phyloP scores from a whole-genome alignment of 2,113 vertebrate genomes.

The Malurus cyaneus region DNA sequence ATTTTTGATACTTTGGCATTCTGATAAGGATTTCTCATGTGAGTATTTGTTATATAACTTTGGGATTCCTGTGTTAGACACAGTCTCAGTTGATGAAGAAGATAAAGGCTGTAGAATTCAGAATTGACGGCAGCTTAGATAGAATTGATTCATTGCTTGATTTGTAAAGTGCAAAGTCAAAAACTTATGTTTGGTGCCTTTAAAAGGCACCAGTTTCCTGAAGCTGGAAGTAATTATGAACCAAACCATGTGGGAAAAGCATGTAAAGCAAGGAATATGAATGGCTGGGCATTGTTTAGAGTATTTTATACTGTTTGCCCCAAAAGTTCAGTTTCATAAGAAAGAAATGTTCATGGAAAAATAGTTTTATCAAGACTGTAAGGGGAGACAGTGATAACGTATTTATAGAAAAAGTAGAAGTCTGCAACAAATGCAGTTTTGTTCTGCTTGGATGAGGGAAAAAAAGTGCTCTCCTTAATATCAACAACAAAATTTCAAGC shows the following conservation, averaged over 20 bases:
- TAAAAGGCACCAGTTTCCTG: conserved; percentile 28
- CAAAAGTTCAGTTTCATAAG: background rate
- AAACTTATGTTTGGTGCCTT: conserved; percentile 1
- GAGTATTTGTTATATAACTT: background rate
- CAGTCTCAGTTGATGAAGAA: background rate
- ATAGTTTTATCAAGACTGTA: background rate
- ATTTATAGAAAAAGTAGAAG: background rate
- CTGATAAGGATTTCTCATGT: background rate
- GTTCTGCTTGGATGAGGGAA: background rate
- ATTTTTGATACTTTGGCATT: background rate
- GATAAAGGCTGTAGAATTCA: background rate
- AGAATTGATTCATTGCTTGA: background rate
- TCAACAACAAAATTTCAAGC: background rate
- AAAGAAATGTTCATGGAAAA: background rate
- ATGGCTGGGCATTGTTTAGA: conserved; percentile 43
- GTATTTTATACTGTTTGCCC: background rate
- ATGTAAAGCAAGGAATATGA: conserved; percentile 49
- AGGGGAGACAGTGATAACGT: background rate
- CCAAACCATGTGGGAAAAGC: conserved; percentile 19
- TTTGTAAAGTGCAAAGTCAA: conserved; percentile 24
- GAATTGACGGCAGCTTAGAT: background rate
- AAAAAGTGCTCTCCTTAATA: background rate
- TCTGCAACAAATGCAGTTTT: background rate
- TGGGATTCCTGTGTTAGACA: background rate
- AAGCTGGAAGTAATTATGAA: conserved; percentile 62